Evolutionary conservation across 2,113 vertebrate genomes (phyloP), one percentile per base, ranked within the genome.

Genomic region (Takifugu flavidus): DNA sequence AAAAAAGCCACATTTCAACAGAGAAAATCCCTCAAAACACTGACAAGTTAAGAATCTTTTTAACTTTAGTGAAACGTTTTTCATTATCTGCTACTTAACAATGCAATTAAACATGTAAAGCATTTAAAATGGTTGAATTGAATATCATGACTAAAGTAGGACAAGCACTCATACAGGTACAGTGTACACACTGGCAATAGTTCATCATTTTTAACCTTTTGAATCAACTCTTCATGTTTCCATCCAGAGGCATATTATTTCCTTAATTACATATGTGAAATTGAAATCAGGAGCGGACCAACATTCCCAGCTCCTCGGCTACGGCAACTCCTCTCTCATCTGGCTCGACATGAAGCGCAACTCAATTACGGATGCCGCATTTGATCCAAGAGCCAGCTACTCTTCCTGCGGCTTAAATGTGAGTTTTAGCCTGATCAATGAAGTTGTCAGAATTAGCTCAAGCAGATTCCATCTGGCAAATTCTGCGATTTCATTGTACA

Each of bases 361-460:
- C 71, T 65, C 75, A 81, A 81, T 82, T 84, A 76, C 59, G 79
- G 69, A 69, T 29, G 14, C 59, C 59, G 57, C 45, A 72, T 53
- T 70, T 65, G 62, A 68, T 80, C 62, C 65, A 52, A 42, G 50
- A 67, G 67, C 53, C 56, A 62, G 65, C 74, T 55, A 57, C 25
- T 56, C 67, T 57, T 72, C 62, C 42, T 49, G 11, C 1, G 44
- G 63, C 67, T 67, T 74, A 68, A 79, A 10, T 58, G 55, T 49
- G 59, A 44, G 13, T 76, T 79, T 79, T 43, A 74, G 53, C 44
- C 53, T 56, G 56, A 82, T 81, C 78, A 70, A 68, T 65, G 56
- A 75, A 76, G 65, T 75, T 75, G 72, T 71, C 59, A 81, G 75
- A 65, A 61, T 68, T 82, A 83, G 80, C 70, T 78, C 75, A 79